phyloP scores from a whole-genome alignment of 2,888 invertebrate species.

The Dione vanillae region DNA sequence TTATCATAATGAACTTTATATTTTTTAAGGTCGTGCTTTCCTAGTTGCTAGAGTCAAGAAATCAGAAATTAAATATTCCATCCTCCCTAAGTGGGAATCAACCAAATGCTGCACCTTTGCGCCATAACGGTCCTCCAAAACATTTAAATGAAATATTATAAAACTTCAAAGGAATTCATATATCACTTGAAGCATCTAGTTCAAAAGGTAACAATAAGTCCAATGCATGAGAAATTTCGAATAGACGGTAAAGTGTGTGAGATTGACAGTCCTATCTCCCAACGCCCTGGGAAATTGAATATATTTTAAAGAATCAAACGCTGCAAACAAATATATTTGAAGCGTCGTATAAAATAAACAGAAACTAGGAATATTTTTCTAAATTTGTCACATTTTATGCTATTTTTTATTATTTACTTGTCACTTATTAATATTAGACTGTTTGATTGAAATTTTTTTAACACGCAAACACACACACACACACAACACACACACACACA shows the following conservation, averaged over 20 bases:
- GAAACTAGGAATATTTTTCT: background rate
- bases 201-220: background rate
- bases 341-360: background rate
- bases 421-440: background rate
- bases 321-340: constrained; percentile 12
- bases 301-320: constrained; percentile 18
- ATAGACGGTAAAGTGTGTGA: constrained; percentile 7
- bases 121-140: too few relatives aligned
- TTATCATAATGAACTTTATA: too few relatives aligned
- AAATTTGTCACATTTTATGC: background rate
- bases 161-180: background rate
- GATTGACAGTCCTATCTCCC: constrained; percentile 4
- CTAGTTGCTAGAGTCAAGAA: too few relatives aligned
- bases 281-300: constrained; percentile 13
- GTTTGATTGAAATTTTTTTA: background rate
- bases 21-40: too few relatives aligned
- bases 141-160: too few relatives aligned
- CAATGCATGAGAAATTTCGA: background rate
- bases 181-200: background rate
- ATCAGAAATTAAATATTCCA: too few relatives aligned
- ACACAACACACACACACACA: too few relatives aligned
- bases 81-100: too few relatives aligned
- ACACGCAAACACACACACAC: too few relatives aligned
- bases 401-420: background rate
- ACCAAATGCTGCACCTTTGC: too few relatives aligned